Evolutionary conservation across 2,888 invertebrate species (phyloP).

Genomic region (Scaptomyza caliginosa): DNA sequence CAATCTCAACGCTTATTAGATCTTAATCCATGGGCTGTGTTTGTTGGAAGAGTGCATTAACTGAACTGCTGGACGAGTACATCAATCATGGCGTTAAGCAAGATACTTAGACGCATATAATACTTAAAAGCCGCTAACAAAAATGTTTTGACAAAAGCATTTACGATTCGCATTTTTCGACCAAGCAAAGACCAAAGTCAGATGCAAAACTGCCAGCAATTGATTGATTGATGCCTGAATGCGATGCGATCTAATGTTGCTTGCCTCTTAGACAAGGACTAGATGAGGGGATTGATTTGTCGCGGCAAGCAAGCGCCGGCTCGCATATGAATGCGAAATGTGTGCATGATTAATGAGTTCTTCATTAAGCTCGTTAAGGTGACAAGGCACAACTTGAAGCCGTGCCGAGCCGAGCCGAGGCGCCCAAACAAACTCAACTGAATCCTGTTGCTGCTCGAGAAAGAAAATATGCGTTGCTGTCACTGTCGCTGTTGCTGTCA

Average conservation of each 20-base stretch:
- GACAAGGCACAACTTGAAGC: constrained; percentile 51
- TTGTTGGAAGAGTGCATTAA: constrained; percentile 18
- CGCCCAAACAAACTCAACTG: constrained; percentile 4
- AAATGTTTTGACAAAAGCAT: constrained; percentile 70
- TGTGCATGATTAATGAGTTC: constrained; percentile 77
- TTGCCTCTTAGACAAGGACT: not conserved
- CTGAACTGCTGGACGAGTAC: constrained; percentile 38
- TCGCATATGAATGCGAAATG: constrained; percentile 70
- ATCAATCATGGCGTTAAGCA: constrained; percentile 58
- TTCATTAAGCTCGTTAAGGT: constrained; percentile 79
- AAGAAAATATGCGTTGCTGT: constrained; percentile 4
- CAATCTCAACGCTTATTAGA: constrained; percentile 50
- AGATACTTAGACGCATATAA: constrained; percentile 39
- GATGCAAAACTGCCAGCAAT: constrained; percentile 63
- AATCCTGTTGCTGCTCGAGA: constrained; percentile 59
- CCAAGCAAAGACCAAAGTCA: constrained; percentile 47
- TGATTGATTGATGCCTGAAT: constrained; percentile 69
- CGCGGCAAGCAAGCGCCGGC: constrained; percentile 55
- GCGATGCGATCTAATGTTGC: not conserved
- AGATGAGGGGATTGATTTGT: constrained; percentile 59
- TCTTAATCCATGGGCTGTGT: constrained; percentile 38
- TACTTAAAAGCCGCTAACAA: constrained; percentile 58
- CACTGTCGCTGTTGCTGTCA: constrained; percentile 50
- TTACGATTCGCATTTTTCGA: constrained; percentile 38
- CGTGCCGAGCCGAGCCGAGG: constrained; percentile 3